Base-by-base conservation (phyloP, 2,797 vertebrate genomes). In the Hyperoplus immaculatus region DNA sequence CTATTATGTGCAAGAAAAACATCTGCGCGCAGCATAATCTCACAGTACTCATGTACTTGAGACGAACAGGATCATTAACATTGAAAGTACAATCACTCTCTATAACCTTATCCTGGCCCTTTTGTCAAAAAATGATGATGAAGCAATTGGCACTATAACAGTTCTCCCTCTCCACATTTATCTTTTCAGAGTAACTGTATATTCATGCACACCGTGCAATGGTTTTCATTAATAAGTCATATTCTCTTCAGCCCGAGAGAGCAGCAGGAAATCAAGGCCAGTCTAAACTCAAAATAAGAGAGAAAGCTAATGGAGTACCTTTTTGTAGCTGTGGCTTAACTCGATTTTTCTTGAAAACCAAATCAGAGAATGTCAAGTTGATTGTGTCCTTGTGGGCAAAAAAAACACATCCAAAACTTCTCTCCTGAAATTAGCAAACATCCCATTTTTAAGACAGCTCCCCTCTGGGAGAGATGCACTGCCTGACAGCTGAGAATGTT, bases 51-150 rank as follows among this genome's bases (percentile, higher is more conserved):
- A 50, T 69, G 66, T 70, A 84, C 78, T 82, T 47, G 67, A 68
- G 84, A 79, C 76, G 3, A 80, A 87, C 71, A 21, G 69, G 81
- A 86, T 87, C 80, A 86, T 91, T 91, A 91, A 86, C 75, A 81
- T 74, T 65, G 79, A 77, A 78, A 75, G 69, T 85, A 70, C 65
- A 82, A 78, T 77, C 61, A 55, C 42, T 72, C 69, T 76, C 77
- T 78, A 51, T 75, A 77, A 81, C 54, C 81, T 80, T 81, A 89
- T 88, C 75, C 53, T 5, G 15, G 60, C 75, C 29, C 65, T 63
- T 77, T 86, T 81, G 75, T 91, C 83, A 79, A 86, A 84, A 81
- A 71, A 55, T 60, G 65, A 88, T 86, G 86, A 89, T 79, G 84
- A 85, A 54, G 73, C 80, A 87, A 46, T 83, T 69, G 54, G 56